phyloP scores from a whole-genome alignment of 2,113 vertebrate genomes.

The Cyphotilapia sp. region DNA sequence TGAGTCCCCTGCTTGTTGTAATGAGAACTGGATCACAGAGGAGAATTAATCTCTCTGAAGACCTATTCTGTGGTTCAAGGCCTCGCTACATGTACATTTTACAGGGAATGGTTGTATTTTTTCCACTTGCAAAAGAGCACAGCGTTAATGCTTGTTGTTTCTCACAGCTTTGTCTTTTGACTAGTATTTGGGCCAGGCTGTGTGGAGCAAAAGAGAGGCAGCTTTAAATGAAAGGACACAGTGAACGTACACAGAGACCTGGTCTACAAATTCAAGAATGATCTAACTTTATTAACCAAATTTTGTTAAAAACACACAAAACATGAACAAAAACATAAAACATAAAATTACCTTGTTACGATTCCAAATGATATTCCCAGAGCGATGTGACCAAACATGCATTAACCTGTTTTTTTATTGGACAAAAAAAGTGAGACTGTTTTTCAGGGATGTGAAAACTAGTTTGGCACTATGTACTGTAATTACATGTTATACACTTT shows the following conservation, averaged over 20 bases:
- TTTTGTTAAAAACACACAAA: neutral
- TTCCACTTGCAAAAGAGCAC: neutral
- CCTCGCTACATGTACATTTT: conserved; percentile 13
- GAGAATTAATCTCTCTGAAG: conserved; percentile 54
- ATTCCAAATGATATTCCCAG: neutral
- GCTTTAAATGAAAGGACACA: neutral
- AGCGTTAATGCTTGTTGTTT: neutral
- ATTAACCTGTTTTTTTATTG: neutral
- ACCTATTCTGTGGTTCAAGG: conserved; percentile 35
- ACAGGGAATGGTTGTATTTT: neutral
- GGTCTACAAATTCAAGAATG: neutral
- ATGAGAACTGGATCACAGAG: conserved; percentile 58
- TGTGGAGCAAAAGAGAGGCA: neutral
- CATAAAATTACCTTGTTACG: neutral
- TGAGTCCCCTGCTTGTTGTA: conserved; percentile 52
- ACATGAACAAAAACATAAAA: neutral
- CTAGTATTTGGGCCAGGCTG: neutral
- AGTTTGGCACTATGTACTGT: neutral
- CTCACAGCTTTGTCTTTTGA: neutral
- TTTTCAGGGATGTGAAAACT: neutral
- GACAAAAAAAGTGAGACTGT: neutral
- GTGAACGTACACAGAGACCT: neutral
- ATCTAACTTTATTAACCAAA: neutral
- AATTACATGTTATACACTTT: neutral
- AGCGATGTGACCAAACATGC: neutral